Evolutionary conservation across 2,888 invertebrate species (phyloP), one percentile per base, ranked within the genome.

Genomic region (Erebia ligea): DNA sequence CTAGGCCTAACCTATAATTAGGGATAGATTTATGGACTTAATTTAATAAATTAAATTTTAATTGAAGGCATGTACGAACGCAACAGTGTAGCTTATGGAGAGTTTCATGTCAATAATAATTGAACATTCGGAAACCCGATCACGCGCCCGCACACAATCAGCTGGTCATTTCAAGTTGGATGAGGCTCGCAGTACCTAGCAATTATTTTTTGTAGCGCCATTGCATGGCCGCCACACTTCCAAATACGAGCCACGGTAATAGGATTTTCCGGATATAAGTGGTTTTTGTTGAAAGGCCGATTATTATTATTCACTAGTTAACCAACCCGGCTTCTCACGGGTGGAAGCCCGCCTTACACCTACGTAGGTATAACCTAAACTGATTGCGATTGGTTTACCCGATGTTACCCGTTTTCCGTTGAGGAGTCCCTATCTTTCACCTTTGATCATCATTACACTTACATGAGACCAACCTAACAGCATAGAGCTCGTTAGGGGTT

Each of bases 121-220:
- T 58, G 13, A 48, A 50, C 52, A 52, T 15, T 45, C 63, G 67
- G 50, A 40, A 68, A 50, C n/a, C 64, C 34, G 52, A 58, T 68
- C 71, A 71, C 63, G 71, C 58, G 71, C 58, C 19, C 56, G 21
- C 3, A 34, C 19, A 68, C 64, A 59, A 58, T 63, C 21, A 64
- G 52, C 42, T 65, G 63, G 68, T 65, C 59, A 69, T 66, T 68
- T 50, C 48, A 56, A 56, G 40, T 42, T 48, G 61, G 65, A 71
- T 68, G 61, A 66, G 48, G 48, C 66, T 69, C 56, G 59, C 25
- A n/a, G 68, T 59, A n/a, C n/a, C n/a, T n/a, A 71, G 68, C 68
- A 68, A 71, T 71, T 71, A 71, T 25, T 68, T 68, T 64, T 68
- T 71, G 68, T 64, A 71, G 71, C 67, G 58, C 42, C 57, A 67